Evolutionary conservation across 2,113 vertebrate species (phyloP).

Genomic region (Corythaixoides concolor): DNA sequence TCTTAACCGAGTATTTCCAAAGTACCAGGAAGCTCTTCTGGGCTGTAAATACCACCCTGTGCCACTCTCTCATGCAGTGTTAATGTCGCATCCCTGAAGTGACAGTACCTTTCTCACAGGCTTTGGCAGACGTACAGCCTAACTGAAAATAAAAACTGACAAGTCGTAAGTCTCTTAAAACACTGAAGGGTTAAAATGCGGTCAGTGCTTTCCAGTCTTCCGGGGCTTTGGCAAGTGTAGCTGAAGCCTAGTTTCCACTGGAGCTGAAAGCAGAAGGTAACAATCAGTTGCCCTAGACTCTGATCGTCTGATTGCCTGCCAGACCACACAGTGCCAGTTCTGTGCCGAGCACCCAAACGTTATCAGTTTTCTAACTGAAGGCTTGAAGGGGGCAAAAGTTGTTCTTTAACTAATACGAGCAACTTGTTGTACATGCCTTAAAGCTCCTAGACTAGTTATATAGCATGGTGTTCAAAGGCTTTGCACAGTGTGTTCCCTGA

Average conservation of each 20-base stretch:
- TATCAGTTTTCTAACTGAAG: not conserved
- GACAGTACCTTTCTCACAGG: not conserved
- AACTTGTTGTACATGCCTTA: not conserved
- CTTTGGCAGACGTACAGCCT: not conserved
- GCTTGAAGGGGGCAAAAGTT: not conserved
- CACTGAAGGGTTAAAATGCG: not conserved
- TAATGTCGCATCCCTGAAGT: not conserved
- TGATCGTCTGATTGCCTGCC: not conserved
- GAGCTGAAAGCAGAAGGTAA: constrained; percentile 29
- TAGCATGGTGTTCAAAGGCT: not conserved
- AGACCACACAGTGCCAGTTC: not conserved
- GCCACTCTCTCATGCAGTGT: not conserved
- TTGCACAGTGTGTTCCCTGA: not conserved
- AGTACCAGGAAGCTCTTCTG: not conserved
- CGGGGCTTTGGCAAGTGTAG: not conserved
- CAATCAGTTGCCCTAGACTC: not conserved
- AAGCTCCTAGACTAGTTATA: not conserved
- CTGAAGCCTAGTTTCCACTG: not conserved
- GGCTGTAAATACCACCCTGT: not conserved
- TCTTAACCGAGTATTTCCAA: not conserved
- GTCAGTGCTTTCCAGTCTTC: not conserved
- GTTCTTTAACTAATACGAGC: not conserved
- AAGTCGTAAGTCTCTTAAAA: not conserved
- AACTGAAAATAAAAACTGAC: not conserved
- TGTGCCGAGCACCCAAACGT: not conserved